Evolutionary conservation across 1,140 invertebrate species (phyloP).

Genomic region (Drosophila subobscura): DNA sequence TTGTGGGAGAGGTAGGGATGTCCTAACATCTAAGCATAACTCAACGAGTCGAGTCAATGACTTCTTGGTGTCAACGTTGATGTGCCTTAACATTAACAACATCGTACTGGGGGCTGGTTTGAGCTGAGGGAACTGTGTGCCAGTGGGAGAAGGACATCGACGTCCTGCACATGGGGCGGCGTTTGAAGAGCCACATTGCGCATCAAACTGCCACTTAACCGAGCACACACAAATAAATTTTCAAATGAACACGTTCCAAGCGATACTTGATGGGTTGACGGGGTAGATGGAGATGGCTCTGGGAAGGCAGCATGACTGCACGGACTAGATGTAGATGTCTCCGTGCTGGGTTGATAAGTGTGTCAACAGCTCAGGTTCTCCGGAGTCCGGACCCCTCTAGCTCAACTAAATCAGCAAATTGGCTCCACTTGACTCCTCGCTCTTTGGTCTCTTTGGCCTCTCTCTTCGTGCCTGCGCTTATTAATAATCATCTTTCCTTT

Average conservation of each 20-base stretch:
- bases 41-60: slow-evolving; percentile 83
- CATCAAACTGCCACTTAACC: slow-evolving; percentile 80
- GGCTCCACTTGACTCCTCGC: slow-evolving; percentile 68
- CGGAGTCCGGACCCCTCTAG: slow-evolving; percentile 15
- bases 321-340: slow-evolving; percentile 21
- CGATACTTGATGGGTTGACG: slow-evolving; percentile 44
- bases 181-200: slow-evolving; percentile 79
- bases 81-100: slow-evolving; percentile 83
- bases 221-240: slow-evolving; percentile 80
- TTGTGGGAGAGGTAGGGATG: slow-evolving; percentile 4
- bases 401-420: slow-evolving; percentile 78
- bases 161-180: slow-evolving; percentile 56
- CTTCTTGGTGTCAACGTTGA: slow-evolving; percentile 83
- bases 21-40: slow-evolving; percentile 68
- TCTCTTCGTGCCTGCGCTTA: slow-evolving; percentile 56
- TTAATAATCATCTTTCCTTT: slow-evolving; percentile 71
- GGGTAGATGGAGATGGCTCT: background rate
- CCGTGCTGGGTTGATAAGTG: slow-evolving; percentile 68
- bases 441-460: slow-evolving; percentile 10
- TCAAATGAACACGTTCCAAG: slow-evolving; percentile 81
- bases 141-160: slow-evolving; percentile 12
- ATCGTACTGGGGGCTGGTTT: slow-evolving; percentile 9
- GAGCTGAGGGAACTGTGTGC: background rate
- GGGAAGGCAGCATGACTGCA: slow-evolving; percentile 9
- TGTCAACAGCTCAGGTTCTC: slow-evolving; percentile 74